Percentiles rank a stretch among this genome's conserved stretches.
phyloP scores from a whole-genome alignment of 2,797 vertebrate species.

The Jordanella pulchra region DNA sequence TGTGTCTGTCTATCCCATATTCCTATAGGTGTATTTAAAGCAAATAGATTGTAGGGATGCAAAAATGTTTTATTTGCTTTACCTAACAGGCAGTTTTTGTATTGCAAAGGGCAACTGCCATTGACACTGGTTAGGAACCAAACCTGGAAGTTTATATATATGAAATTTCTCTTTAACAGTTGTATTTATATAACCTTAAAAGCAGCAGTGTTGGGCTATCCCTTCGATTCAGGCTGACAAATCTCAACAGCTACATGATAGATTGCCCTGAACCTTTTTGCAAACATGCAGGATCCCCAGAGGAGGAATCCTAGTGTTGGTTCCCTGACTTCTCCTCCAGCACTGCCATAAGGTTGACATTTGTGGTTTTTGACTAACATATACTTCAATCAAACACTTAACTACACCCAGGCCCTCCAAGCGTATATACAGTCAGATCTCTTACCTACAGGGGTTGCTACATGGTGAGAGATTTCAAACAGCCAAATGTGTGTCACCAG shows the following conservation, averaged over 20 bases:
- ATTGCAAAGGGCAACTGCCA: neutral
- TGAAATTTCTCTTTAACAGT: neutral
- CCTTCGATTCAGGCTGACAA: slow-evolving; percentile 1
- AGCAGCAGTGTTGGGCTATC: neutral
- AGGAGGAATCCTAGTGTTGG: slow-evolving; percentile 12
- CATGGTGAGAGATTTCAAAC: slow-evolving; percentile 25
- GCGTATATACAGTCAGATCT: slow-evolving; percentile 11
- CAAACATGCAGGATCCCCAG: slow-evolving; percentile 18
- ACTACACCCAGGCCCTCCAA: slow-evolving; percentile 18
- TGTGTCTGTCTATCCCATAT: neutral
- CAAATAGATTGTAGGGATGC: neutral
- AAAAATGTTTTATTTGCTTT: neutral
- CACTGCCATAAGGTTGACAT: slow-evolving; percentile 21
- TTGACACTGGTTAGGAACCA: neutral
- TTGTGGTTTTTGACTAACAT: slow-evolving; percentile 27
- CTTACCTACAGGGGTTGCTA: slow-evolving; percentile 18
- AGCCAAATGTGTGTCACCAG: slow-evolving; percentile 18
- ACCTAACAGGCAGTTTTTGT: neutral
- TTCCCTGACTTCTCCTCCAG: slow-evolving; percentile 14
- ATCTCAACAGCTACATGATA: slow-evolving; percentile 8
- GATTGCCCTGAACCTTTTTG: slow-evolving; percentile 24
- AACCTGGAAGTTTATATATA: neutral
- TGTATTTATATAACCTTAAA: neutral
- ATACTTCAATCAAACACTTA: slow-evolving; percentile 29
- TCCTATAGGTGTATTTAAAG: neutral